Percentiles rank a stretch among this genome's conserved stretches.
Conservation (phyloP, 2,113 vertebrate genomes). For the Petrocephalus zakoni region DNA sequence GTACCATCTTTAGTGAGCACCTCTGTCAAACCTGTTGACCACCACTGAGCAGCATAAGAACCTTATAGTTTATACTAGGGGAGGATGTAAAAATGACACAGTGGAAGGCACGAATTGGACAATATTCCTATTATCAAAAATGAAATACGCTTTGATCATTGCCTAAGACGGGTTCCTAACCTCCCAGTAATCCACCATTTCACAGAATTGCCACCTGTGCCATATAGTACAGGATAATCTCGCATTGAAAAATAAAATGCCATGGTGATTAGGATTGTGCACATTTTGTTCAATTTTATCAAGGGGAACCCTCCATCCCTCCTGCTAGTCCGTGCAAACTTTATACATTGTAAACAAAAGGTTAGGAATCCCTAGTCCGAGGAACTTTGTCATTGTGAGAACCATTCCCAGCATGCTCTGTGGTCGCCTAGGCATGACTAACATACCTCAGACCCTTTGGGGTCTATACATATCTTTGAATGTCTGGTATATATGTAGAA, state of each 20-base stretch:
- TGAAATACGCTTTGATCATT: neutral
- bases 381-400: neutral
- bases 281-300: neutral
- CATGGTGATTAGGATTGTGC: neutral
- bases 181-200: neutral
- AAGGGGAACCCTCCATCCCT: neutral
- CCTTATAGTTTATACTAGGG: neutral
- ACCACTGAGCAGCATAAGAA: neutral
- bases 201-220: neutral
- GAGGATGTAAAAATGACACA: neutral
- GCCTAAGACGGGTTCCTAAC: neutral
- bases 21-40: neutral
- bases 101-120: neutral
- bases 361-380: neutral
- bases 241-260: neutral
- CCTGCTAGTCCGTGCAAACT: neutral
- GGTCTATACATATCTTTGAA: neutral
- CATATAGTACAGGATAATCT: neutral
- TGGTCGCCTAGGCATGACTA: neutral
- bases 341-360: neutral
- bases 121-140: neutral
- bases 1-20: neutral
- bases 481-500: neutral
- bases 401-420: neutral
- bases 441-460: neutral